Base-by-base conservation (phyloP, 2,113 vertebrate genomes). In the Plestiodon gilberti region DNA sequence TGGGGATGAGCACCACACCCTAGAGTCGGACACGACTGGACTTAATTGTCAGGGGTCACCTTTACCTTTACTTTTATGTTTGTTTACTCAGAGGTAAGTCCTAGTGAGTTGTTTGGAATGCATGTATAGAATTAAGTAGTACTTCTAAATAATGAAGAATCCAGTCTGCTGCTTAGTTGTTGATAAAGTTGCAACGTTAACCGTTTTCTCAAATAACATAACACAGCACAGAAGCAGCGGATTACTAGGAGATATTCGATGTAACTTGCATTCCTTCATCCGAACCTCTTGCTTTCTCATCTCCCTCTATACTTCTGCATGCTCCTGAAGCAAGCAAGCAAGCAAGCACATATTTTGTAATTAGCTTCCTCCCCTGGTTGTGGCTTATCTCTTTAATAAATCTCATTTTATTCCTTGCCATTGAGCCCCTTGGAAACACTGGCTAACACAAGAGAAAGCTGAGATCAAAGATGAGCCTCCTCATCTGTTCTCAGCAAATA, bases 351-450 rank as follows among this genome's bases (percentile, higher is more conserved):
- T 78, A 82, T 74, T 88, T 61, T 85, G 94, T 92, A 64, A 90
- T 81, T 4, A 74, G 84, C 74, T 35, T 92, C 77, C 84, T 88
- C 74, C 70, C 87, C 86, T 82, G 74, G 2, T 6, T 62, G 90
- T 76, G 7, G 75, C 89, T 94, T 74, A 84, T 90, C 89, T 80
- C 35, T 73, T 92, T 91, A 91, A 90, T 93, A 89, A 92, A 90
- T 87, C 93, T 86, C 77, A 5, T 55, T 23, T 87, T 90, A 89
- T 69, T 33, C 81, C 85, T 92, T 87, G 84, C 89, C 0, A 40
- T 84, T 78, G 94, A 87, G 91, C 76, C 81, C 87, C 88, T 92
- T 40, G 5, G 90, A 40, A 91, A 90, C 43, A 82, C 18, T 28
- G 28, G 1, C 82, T 86, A 88, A 86, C 81, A 25, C 6, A 0